These are phyloP conservation scores for Dallia pectoralis DNA, from an alignment of 2,797 vertebrate species.

Conservation along the genomic window DNA sequence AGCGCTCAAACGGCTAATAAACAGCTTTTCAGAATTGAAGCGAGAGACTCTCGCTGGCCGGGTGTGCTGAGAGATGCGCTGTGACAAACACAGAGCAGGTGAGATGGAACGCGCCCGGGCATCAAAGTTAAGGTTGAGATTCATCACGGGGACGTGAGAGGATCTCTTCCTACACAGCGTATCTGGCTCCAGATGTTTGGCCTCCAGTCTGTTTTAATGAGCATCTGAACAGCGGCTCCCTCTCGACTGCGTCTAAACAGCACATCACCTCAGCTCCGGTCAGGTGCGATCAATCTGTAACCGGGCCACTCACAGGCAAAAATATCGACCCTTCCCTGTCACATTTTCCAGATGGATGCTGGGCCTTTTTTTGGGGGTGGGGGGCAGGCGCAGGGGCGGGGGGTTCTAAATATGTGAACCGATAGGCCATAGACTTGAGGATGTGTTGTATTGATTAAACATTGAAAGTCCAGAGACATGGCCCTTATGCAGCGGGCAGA, in stretches of 20 bases:
- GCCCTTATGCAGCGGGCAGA: conserved; percentile 43
- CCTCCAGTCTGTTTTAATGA: conserved; percentile 51
- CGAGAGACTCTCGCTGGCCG: not conserved
- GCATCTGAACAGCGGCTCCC: conserved; percentile 36
- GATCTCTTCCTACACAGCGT: conserved; percentile 43
- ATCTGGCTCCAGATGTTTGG: conserved; percentile 53
- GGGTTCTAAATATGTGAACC: conserved; percentile 52
- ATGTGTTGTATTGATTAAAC: conserved; percentile 74
- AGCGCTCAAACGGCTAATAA: conserved; percentile 35
- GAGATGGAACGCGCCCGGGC: conserved; percentile 28
- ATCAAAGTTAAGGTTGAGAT: conserved; percentile 19
- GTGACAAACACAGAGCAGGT: conserved; percentile 11
- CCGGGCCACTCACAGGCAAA: conserved; percentile 44
- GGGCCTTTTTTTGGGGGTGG: conserved; percentile 56
- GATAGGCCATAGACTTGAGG: conserved; percentile 49
- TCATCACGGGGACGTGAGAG: conserved; percentile 42
- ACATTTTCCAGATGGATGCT: conserved; percentile 54
- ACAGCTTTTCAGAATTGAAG: conserved; percentile 13
- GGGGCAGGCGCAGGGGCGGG: no score
- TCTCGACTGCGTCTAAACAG: conserved; percentile 35
- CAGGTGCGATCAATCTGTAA: conserved; percentile 58
- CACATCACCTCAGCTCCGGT: conserved; percentile 38
- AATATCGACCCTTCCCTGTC: conserved; percentile 58
- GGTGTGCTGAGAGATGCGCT: conserved; percentile 33
- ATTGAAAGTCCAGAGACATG: conserved; percentile 63